Evolutionary conservation across 2,888 invertebrate species (phyloP), one percentile per base, ranked within the genome.

Genomic region (Cryptocephalus primarius): DNA sequence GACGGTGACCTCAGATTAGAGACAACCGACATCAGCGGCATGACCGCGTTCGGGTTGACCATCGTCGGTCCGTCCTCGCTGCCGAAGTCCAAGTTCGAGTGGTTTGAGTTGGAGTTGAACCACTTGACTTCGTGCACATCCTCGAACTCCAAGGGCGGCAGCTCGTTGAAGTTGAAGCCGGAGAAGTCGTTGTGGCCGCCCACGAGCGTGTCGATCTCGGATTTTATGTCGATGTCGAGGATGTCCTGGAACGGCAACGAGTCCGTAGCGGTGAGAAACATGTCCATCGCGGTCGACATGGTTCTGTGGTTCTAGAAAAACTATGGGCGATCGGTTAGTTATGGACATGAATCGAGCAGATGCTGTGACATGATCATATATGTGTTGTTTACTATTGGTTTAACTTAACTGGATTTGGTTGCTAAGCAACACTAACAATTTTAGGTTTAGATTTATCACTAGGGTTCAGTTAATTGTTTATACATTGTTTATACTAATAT

Each of bases 11-110:
- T 74, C 32, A 63, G 55, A 47, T 54, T 66, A 44, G 63, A 63
- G 8, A 64, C 59, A 34, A 74, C 73, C 48, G 80, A 79, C 53
- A 84, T 78, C 36, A 85, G 75, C 1, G 92, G 91, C 83, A 91
- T 85, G 39, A 91, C 90, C 31, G 87, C 88, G 63, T 88, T 90
- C 4, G 92, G 92, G 72, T 92, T 91, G 6, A 92, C 92, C 79
- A 88, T 82, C 1, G 65, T 46, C 9, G 48, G 44, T 36, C 83
- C 83, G 63, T 87, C 87, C 32, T 49, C 52, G 8, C 80, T 78
- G 61, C 77, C 80, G 56, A 82, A 74, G 65, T 83, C 84, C 58
- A 83, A 69, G 64, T 80, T 79, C 41, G 79, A 75, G 46, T 79
- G 75, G 61, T 77, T 78, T 8, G 49, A 52, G 40, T 48, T 49